Conservation (phyloP, 2,888 invertebrate genomes). For the Leucoptera coffeella region DNA sequence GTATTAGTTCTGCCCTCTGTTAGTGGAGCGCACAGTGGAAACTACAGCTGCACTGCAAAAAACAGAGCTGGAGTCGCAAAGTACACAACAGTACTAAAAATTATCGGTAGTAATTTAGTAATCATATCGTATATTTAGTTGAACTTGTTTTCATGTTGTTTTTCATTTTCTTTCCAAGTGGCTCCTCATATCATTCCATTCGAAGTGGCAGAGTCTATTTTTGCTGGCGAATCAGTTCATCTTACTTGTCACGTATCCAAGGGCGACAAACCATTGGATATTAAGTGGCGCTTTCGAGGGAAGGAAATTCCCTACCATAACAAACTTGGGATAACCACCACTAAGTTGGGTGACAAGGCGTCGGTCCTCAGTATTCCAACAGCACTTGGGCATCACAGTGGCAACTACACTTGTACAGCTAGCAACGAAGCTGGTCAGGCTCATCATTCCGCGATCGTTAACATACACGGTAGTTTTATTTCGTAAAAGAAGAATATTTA, state of each 20-base stretch:
- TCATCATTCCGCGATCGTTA: slow-evolving; percentile 49
- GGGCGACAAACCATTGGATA: slow-evolving; percentile 66
- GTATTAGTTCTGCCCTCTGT: slow-evolving; percentile 45
- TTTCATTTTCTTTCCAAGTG: slow-evolving; percentile 19
- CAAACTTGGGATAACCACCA: slow-evolving; percentile 46
- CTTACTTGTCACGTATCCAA: slow-evolving; percentile 62
- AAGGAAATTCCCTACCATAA: slow-evolving; percentile 51
- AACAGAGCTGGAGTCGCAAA: slow-evolving; percentile 46
- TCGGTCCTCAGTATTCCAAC: slow-evolving; percentile 54
- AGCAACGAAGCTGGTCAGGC: slow-evolving; percentile 54
- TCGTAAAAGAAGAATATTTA: no score
- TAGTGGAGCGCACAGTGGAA: slow-evolving; percentile 45
- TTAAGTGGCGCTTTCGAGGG: slow-evolving; percentile 65
- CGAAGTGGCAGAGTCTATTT: slow-evolving; percentile 60
- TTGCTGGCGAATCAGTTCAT: slow-evolving; percentile 62
- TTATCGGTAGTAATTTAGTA: slow-evolving; percentile 30
- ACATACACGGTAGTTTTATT: slow-evolving; percentile 50
- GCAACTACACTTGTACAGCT: slow-evolving; percentile 60
- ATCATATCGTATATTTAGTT: neutral
- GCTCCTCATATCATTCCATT: slow-evolving; percentile 63
- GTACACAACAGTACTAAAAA: slow-evolving; percentile 43
- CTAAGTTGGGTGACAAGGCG: slow-evolving; percentile 48
- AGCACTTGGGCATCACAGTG: slow-evolving; percentile 54
- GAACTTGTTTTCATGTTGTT: slow-evolving; percentile 6
- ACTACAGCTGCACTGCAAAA: slow-evolving; percentile 52